Conservation (phyloP, 2,113 vertebrate species). For the Ctenodactylus gundi region DNA sequence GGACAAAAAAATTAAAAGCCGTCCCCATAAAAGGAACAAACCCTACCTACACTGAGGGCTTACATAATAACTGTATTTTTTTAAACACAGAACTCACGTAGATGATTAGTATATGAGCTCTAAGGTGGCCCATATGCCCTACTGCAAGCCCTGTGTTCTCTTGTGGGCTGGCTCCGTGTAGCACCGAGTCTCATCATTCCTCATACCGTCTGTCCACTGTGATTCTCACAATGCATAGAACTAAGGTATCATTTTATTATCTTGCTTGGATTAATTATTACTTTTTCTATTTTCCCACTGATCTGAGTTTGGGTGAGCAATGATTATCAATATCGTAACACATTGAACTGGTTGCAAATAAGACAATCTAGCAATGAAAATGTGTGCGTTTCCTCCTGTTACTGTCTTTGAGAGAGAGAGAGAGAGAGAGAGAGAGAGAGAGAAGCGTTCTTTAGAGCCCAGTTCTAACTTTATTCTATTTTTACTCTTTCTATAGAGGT, state of each 20-base stretch:
- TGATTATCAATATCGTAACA: constrained; percentile 11
- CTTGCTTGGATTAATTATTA: not conserved
- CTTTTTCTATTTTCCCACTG: not conserved
- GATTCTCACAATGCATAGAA: not conserved
- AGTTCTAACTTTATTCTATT: not conserved
- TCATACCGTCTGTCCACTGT: not conserved
- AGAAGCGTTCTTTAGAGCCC: not conserved
- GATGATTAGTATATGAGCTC: too few species aligned
- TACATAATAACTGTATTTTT: not conserved
- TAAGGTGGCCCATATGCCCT: not conserved
- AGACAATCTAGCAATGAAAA: not conserved
- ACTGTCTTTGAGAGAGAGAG: not conserved
- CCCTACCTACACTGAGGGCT: not conserved
- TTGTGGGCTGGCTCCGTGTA: not conserved
- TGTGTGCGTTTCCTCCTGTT: not conserved
- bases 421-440: too few species aligned
- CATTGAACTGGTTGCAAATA: not conserved
- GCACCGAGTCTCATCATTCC: too few species aligned
- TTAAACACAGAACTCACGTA: not conserved
- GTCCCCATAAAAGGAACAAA: not conserved
- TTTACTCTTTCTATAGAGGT: not conserved
- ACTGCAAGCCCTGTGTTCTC: not conserved
- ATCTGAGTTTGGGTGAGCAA: not conserved
- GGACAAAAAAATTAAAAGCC: not conserved
- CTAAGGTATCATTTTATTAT: not conserved